phyloP scores from a whole-genome alignment of 1,140 invertebrate species.

The Danaus plexippus region DNA sequence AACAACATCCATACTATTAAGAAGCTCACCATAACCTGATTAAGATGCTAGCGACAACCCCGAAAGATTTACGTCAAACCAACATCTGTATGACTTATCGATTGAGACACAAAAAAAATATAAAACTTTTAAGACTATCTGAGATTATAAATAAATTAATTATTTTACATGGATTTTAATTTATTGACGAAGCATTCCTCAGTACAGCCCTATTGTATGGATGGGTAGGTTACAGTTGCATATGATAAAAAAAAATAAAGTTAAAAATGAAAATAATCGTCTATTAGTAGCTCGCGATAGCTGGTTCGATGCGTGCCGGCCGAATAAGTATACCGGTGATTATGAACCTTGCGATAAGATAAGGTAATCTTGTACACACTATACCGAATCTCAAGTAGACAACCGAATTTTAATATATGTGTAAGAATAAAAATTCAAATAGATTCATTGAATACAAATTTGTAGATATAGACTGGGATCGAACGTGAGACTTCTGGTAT shows the following conservation, averaged over 20 bases:
- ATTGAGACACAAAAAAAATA: no score
- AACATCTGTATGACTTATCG: no score
- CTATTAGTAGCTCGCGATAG: slow-evolving; percentile 42
- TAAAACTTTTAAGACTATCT: no score
- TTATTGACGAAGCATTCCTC: background rate
- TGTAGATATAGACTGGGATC: no score
- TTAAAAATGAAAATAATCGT: slow-evolving; percentile 54
- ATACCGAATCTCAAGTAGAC: slow-evolving; percentile 13
- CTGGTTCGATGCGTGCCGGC: slow-evolving; percentile 30
- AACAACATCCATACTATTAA: slow-evolving; percentile 1
- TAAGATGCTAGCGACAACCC: no score
- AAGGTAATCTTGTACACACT: slow-evolving; percentile 19
- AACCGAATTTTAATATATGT: slow-evolving; percentile 13
- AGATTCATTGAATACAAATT: no score
- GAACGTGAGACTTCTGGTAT: no score
- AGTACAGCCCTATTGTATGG: slow-evolving; percentile 33
- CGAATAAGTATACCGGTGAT: slow-evolving; percentile 47
- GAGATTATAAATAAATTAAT: no score
- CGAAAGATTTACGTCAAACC: no score
- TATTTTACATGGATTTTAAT: no score
- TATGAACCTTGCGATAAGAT: slow-evolving; percentile 35
- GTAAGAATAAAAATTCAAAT: no score
- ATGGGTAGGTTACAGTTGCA: slow-evolving; percentile 41
- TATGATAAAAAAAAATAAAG: slow-evolving; percentile 44
- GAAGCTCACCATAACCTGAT: background rate